Percentiles rank a stretch among this genome's conserved stretches.
Conservation (phyloP, 1,140 invertebrate species). For the Aphelenchoides fujianensis region DNA sequence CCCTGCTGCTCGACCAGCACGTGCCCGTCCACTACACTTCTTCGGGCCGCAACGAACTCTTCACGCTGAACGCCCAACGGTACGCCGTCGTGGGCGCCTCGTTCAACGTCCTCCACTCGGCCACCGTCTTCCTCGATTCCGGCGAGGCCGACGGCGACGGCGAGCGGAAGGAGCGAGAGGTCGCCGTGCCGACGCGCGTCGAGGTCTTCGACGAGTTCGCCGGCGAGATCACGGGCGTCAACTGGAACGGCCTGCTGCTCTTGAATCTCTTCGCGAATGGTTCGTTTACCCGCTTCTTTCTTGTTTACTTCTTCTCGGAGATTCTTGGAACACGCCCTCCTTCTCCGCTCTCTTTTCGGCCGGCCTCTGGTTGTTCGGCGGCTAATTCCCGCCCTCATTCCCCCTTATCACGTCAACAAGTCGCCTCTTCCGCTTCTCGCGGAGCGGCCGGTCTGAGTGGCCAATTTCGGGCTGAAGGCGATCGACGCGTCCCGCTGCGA, state of each 20-base stretch:
- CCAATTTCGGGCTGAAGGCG: too few relatives aligned
- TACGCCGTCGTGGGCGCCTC: slow-evolving; percentile 46
- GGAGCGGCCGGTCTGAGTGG: not conserved
- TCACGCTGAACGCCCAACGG: slow-evolving; percentile 52
- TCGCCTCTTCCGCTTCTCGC: too few relatives aligned
- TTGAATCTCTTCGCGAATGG: slow-evolving; percentile 53
- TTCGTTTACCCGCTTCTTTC: slow-evolving; percentile 13
- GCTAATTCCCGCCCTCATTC: not conserved
- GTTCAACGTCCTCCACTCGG: slow-evolving; percentile 41
- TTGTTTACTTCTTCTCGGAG: not conserved
- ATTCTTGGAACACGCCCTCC: not conserved
- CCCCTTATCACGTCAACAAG: too few relatives aligned
- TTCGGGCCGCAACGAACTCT: slow-evolving; percentile 47
- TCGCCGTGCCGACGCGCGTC: slow-evolving; percentile 10
- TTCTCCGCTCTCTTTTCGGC: not conserved
- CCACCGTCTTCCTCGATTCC: not conserved
- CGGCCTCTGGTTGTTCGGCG: not conserved
- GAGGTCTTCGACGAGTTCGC: slow-evolving; percentile 51
- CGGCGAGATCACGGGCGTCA: slow-evolving; percentile 51
- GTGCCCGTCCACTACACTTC: slow-evolving; percentile 45
- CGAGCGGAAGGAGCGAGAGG: slow-evolving; percentile 9
- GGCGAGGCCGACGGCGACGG: not conserved
- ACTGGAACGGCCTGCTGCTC: slow-evolving; percentile 54
- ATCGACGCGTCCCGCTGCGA: too few relatives aligned
- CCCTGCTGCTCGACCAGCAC: slow-evolving; percentile 42